Percentiles rank a stretch among this genome's conserved stretches.
Conservation (phyloP, 2,797 vertebrate genomes). For the Austrolebias charrua region DNA sequence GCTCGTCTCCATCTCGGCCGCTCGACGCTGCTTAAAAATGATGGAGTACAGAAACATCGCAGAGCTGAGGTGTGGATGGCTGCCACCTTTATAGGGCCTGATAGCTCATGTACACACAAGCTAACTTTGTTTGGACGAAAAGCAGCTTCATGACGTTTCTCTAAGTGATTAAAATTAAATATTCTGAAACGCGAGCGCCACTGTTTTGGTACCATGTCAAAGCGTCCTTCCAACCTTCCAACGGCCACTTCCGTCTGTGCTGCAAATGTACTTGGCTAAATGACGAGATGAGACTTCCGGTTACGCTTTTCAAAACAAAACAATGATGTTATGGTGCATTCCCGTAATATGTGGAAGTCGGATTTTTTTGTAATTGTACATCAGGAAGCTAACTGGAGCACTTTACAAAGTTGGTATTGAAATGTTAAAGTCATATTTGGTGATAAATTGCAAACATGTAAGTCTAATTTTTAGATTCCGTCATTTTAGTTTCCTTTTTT, state of each 20-base stretch:
- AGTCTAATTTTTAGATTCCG: too few species aligned
- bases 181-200: constrained; percentile 5
- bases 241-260: background rate
- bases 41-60: background rate
- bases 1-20: constrained; percentile 15
- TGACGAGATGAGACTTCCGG: too few species aligned
- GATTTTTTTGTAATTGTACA: too few species aligned
- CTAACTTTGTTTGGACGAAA: background rate
- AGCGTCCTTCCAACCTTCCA: too few species aligned
- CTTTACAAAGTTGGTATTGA: too few species aligned
- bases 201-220: constrained; percentile 33
- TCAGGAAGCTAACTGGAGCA: too few species aligned
- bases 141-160: background rate
- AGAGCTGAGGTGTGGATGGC: background rate
- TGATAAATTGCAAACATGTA: too few species aligned
- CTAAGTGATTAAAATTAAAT: background rate
- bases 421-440: too few species aligned
- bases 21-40: background rate
- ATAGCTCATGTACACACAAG: background rate
- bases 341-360: too few species aligned
- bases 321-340: too few species aligned
- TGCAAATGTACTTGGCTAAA: too few species aligned
- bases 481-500: too few species aligned
- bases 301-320: background rate
- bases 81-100: background rate